Base-by-base conservation (phyloP, 92 coral and sea anemone species). In the Scolanthus callimorphus region DNA sequence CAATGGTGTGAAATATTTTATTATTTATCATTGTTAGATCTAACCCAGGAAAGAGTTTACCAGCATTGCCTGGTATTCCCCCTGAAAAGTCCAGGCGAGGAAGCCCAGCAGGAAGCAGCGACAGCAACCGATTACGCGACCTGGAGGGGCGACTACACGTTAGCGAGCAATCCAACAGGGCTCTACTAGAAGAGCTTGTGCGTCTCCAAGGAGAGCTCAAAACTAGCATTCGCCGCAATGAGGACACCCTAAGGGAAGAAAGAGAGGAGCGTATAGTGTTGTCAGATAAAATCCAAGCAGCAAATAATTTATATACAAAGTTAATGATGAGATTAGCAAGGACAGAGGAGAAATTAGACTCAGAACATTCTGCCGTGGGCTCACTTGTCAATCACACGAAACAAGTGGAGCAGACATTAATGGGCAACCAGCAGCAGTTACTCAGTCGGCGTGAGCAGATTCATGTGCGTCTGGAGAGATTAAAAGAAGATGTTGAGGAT, bases 161-260 rank as follows among this genome's bases (percentile, higher is more conserved):
- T n/a, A 90, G 86, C 54, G 99, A 94, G 30, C 99, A 94, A 55
- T 94, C 99, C 26, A 94, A 94, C 77, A 73, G 90, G 60, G 88
- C 96, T 4, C 80, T 94, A 4, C 70, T 94, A 50, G 99, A 94
- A 55, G 99, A 94, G 64, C 82, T 94, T 20, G 96, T 85, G 24
- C 67, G 91, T 0, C 81, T 94, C 49, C 99, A 94, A 31, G 90
- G 95, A 38, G 99, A 94, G 56, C 51, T 94, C 1, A 94, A 94
- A 72, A 76, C 74, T 24, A 80, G 96, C 38, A 76, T 94, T 47
- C 80, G 96, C 15, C 90, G 85, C 28, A 94, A 88, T 59, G 96
- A 81, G 29, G 96, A 94, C 46, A 80, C 86, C 38, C 67, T 94
- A 19, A 75, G 74, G 29, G 95, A 86, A 29, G 99, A 94, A 45